Conservation (phyloP, 2,797 vertebrate genomes). For the Sparidentex hasta region DNA sequence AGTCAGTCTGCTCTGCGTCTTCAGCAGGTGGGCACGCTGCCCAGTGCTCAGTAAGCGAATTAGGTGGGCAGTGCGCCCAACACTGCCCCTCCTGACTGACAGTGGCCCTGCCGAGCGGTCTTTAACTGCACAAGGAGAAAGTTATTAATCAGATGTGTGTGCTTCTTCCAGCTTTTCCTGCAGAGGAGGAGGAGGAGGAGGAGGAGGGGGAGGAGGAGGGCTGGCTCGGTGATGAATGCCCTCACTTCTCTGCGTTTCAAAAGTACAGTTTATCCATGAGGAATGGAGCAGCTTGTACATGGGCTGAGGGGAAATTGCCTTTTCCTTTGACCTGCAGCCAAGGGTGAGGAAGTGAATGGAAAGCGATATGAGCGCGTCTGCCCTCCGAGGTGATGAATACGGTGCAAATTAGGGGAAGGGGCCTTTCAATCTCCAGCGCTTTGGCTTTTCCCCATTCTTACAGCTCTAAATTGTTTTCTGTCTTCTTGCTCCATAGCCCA, state of each 20-base stretch:
- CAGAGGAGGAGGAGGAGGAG: slow-evolving; percentile 43
- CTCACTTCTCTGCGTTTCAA: slow-evolving; percentile 75
- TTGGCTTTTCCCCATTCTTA: slow-evolving; percentile 52
- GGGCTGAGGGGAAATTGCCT: slow-evolving; percentile 79
- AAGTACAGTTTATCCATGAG: slow-evolving; percentile 84
- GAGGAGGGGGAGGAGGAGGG: slow-evolving; percentile 16
- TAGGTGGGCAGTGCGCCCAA: slow-evolving; percentile 70
- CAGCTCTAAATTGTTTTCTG: slow-evolving; percentile 68
- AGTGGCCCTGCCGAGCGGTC: slow-evolving; percentile 61
- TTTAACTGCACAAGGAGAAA: slow-evolving; percentile 77
- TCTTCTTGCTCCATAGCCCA: slow-evolving; percentile 57
- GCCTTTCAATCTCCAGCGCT: slow-evolving; percentile 70
- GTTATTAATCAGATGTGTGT: slow-evolving; percentile 78
- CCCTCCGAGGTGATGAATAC: slow-evolving; percentile 78
- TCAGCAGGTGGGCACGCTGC: slow-evolving; percentile 68
- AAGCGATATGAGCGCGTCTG: slow-evolving; percentile 73
- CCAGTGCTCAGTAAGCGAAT: slow-evolving; percentile 75
- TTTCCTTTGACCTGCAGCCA: slow-evolving; percentile 79
- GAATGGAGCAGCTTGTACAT: slow-evolving; percentile 73
- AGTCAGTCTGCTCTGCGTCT: slow-evolving; percentile 68
- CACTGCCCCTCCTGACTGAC: slow-evolving; percentile 69
- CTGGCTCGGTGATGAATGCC: slow-evolving; percentile 80
- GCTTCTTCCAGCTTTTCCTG: slow-evolving; percentile 60
- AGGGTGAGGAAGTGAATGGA: slow-evolving; percentile 77
- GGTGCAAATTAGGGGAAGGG: slow-evolving; percentile 75